Base-by-base conservation (phyloP, 2,797 vertebrate species). In the Podarcis siculus region DNA sequence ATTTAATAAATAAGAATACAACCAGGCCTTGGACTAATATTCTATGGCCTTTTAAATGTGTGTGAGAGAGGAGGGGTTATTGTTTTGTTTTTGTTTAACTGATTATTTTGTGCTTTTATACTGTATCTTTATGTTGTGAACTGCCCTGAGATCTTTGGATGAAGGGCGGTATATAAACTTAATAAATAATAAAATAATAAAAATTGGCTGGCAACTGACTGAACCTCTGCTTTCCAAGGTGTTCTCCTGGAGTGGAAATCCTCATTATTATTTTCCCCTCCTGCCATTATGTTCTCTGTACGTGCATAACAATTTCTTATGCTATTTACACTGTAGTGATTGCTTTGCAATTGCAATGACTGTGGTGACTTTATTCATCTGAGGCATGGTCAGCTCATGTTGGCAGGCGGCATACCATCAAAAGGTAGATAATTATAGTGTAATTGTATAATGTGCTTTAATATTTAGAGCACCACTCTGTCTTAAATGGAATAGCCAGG, bases 291-390 rank as follows among this genome's bases (percentile, higher is more conserved):
- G 61, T 15, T 82, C 27, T 55, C 49, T 13, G 58, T 73, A 49
- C 19, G 21, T 10, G 23, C n/a, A 83, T 17, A 55, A 32, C 30
- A 73, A 21, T 80, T 42, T 42, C 9, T 85, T 32, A 76, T 86
- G 64, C 82, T 85, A 55, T 79, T n/a, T 55, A 80, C 75, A 91
- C 69, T 58, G 87, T 27, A 82, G 21, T 76, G 42, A 39, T 45
- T 93, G 1, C n/a, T 77, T 86, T 86, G 15, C 17, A 13, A 76
- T 85, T 67, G 49, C 49, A 55, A 55, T 55, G 49, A 55, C 75
- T 90, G 23, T 80, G 73, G 79, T 89, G 78, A 83, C 64, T 15
- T 79, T 88, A 27, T 85, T 91, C 89, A 75, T 86, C 1, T 82
- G 8, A 35, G 3, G 13, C 39, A 85, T 73, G 0, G 67, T 82